Evolutionary conservation across 2,888 invertebrate genomes (phyloP), one percentile per base, ranked within the genome.

Genomic region (Plagodis dolabraria): DNA sequence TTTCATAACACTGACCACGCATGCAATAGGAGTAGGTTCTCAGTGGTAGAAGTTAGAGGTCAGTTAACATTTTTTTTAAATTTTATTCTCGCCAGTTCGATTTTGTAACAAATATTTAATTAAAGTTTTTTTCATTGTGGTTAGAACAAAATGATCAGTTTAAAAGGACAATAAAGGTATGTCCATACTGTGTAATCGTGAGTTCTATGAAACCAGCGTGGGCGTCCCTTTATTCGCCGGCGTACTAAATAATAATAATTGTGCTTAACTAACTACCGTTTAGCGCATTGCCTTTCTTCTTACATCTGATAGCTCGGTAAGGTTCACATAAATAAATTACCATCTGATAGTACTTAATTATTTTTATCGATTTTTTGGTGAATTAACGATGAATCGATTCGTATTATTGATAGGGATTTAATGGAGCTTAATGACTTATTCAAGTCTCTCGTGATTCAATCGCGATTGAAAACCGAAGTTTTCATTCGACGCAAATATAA

Each of bases 241-340:
- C 83, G 86, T 80, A 88, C 87, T 89, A 87, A 89, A 90, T 89
- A 91, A 90, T 89, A 91, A 87, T 89, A 87, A 89, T 90, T 88
- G 86, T 82, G 76, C 78, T 77, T 90, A 88, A 90, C 87, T 87
- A 91, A 91, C 90, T 86, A 91, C 91, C 89, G 89, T 87, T 89
- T 89, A 89, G 86, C 88, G 89, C 87, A 89, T 77, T 83, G 80
- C 80, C 85, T 85, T 85, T 85, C 83, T 82, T 82, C 86, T 82
- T 85, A 75, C 83, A 90, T 91, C 91, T 87, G 91, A 91, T 91
- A 89, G 80, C 66, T 72, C 55, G 11, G 67, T 64, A 69, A 55
- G 51, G 69, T 63, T 49, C 61, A 61, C 69, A 63, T 58, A 65
- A 67, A 65, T 67, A 67, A 67, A 67, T 67, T 56, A 46, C 51